phyloP scores from a whole-genome alignment of 2,888 invertebrate species.

The Deilephila porcellus region DNA sequence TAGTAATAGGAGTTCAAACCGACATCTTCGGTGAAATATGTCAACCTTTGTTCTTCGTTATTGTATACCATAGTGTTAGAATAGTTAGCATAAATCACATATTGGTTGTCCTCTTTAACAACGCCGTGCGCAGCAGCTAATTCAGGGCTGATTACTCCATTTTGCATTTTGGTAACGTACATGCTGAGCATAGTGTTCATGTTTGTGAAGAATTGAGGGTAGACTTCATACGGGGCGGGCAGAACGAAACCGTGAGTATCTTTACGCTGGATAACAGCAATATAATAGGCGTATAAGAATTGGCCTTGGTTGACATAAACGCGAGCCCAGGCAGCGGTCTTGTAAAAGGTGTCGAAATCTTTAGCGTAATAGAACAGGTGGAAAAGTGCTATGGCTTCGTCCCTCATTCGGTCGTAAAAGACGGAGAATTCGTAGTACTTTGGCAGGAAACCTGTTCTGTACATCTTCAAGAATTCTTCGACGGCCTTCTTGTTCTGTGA shows the following conservation, averaged over 20 bases:
- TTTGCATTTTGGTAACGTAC: conserved; percentile 73
- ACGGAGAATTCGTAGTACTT: conserved; percentile 80
- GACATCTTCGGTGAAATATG: conserved; percentile 89
- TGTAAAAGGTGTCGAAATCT: conserved; percentile 86
- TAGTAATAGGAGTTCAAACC: conserved; percentile 88
- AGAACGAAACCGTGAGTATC: conserved; percentile 85
- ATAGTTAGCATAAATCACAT: conserved; percentile 85
- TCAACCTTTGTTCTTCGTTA: conserved; percentile 84
- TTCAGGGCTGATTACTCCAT: conserved; percentile 58
- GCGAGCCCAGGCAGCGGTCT: conserved; percentile 83
- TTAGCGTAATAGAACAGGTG: conserved; percentile 85
- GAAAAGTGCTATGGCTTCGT: conserved; percentile 82
- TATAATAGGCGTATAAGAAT: conserved; percentile 86
- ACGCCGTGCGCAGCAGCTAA: conserved; percentile 68
- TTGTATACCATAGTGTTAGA: conserved; percentile 79
- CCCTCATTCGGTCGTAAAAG: conserved; percentile 72
- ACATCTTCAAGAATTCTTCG: conserved; percentile 69
- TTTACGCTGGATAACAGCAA: conserved; percentile 84
- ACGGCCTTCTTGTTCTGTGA: conserved; percentile 74
- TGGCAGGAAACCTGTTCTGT: conserved; percentile 76
- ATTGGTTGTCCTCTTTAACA: conserved; percentile 68
- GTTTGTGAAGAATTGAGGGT: conserved; percentile 87
- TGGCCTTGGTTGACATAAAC: conserved; percentile 86
- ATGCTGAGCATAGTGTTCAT: conserved; percentile 79
- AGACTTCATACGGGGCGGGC: conserved; percentile 88